Evolutionary conservation across 2,797 vertebrate species (phyloP), one percentile per base, ranked within the genome.

Genomic region (Parauchenoglanis punctatus): DNA sequence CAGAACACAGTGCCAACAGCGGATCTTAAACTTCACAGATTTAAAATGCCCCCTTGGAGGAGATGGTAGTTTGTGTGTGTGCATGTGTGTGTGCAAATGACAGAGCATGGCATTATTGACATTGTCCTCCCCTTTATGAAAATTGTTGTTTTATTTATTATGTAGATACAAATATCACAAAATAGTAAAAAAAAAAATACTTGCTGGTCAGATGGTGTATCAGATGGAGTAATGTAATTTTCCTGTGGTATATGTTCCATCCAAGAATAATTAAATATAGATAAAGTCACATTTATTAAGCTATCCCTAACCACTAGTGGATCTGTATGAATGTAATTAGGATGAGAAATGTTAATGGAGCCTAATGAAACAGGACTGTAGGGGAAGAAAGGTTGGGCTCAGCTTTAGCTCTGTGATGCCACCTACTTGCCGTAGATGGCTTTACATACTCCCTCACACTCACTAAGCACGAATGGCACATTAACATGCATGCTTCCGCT

Each of bases 1-100:
- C 93, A 94, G 95, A 95, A 95, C 94, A 90, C 90, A 89, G 91
- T 94, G 95, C 96, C 95, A 96, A 93, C 92, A 93, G 94, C 94
- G 94, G 95, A 95, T 94, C 94, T 95, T 90, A 92, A 95, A 93
- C 93, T 94, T 95, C 94, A 94, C 93, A 92, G 92, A 93, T 93
- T 89, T 93, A 92, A 94, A 95, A 93, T 92, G 93, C 92, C 78
- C 93, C 93, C 90, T 93, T 89, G 85, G 76, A 92, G 94, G 94
- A 94, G 93, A 92, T 94, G 93, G 93, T 93, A 93, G 89, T 93
- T 92, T 85, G 85, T 89, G 86, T 84, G 28, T 77, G 82, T 67
- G 40, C 75, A 49, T 78, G 17, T 83, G 56, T 83, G 86, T 87
- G 46, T 56, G 59, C 68, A 87, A 75, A 89, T 90, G 73, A 88